Base-by-base conservation (phyloP, 2,113 vertebrate genomes). In the Callipepla squamata region DNA sequence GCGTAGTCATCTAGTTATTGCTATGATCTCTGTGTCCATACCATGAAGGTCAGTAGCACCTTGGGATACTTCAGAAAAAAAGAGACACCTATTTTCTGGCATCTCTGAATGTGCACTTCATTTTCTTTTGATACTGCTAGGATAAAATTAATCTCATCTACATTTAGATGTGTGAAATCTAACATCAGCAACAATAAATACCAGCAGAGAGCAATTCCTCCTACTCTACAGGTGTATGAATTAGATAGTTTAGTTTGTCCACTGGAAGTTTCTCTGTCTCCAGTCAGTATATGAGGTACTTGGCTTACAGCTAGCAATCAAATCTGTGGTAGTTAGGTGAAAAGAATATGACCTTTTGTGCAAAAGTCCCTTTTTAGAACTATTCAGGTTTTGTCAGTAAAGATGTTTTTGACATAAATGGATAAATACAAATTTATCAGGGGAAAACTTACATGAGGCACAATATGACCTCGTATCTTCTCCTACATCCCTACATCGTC, bases 181-280 rank as follows among this genome's bases (percentile, higher is more conserved):
- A 89, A 53, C 28, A 80, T 51, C 69, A 91, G 19, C 32, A 93
- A 79, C 34, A 87, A 61, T 30, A 81, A 95, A 75, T 57, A 73
- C 7, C 48, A 32, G 48, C 68, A 73, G 38, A 53, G 38, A 73
- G 58, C 34, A 36, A 36, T 65, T 72, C 17, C 45, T 73, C 58
- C 45, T 30, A 36, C 30, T 65, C 57, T n/a, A 0, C 51, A 79
- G 8, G 25, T 76, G 26, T 47, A 68, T 62, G 17, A 65, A 61
- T 21, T 36, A 38, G 34, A 70, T 45, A 13, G 53, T 62, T 62
- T 40, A 19, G 7, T 48, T 34, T 34, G 19, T 11, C 47, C 25
- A 47, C 19, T 8, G n/a, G 8, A 76, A 42, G 26, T 11, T 74
- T 87, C 34, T 65, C 17, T 55, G 25, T 84, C 42, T 85, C 58